A percentile compares a stretch with the other conserved stretches of the same genome.
Conservation (phyloP, 2,888 invertebrate genomes). For the Dermolepida albohirtum region DNA sequence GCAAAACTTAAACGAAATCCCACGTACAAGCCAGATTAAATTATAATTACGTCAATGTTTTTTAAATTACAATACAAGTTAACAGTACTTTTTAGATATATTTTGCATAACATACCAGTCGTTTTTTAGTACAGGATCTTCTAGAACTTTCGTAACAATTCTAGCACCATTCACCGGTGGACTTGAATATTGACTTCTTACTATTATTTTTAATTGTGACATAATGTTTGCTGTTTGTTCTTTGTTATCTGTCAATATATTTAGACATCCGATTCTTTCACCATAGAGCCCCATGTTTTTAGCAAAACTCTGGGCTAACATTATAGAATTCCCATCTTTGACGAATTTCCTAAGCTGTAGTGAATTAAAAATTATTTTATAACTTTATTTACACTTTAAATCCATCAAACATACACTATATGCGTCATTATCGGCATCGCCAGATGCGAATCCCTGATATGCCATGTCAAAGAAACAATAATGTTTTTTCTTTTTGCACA, state of each 20-base stretch:
- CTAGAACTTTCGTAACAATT: slow-evolving; percentile 88
- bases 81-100: no score
- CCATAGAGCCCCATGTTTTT: slow-evolving; percentile 97
- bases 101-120: slow-evolving; percentile 73
- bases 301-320: slow-evolving; percentile 93
- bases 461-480: slow-evolving; percentile 99
- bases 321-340: slow-evolving; percentile 87
- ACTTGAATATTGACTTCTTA: slow-evolving; percentile 97
- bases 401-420: slow-evolving; percentile 70
- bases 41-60: no score
- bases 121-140: slow-evolving; percentile 73
- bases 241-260: slow-evolving; percentile 77
- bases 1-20: no score
- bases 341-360: slow-evolving; percentile 80
- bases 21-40: no score
- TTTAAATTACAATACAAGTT: no score
- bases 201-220: slow-evolving; percentile 95
- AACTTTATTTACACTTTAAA: background rate
- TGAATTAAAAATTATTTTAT: background rate
- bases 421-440: slow-evolving; percentile 88
- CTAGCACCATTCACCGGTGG: slow-evolving; percentile 95
- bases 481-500: slow-evolving; percentile 84
- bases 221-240: slow-evolving; percentile 87
- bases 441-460: slow-evolving; percentile 96
- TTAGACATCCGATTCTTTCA: slow-evolving; percentile 94